Evolutionary conservation across 2,797 vertebrate genomes (phyloP).

Genomic region (Eulemur coronatus): DNA sequence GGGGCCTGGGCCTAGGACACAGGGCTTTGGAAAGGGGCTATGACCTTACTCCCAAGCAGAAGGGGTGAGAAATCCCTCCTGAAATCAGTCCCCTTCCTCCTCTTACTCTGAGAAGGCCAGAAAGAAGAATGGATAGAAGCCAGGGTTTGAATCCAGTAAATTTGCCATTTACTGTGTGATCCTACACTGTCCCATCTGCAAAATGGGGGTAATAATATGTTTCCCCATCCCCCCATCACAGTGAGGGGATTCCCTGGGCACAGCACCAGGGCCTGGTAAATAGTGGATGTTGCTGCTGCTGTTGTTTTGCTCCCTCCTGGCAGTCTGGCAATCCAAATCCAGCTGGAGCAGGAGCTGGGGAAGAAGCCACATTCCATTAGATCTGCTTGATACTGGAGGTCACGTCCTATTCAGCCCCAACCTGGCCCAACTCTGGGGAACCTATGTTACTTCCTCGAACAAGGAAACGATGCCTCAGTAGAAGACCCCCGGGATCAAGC

Average conservation of each 20-base stretch:
- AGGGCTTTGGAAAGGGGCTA: background rate
- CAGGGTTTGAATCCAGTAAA: background rate
- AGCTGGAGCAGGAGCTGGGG: background rate
- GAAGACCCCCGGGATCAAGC: background rate
- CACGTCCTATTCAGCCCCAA: background rate
- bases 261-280: background rate
- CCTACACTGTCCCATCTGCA: background rate
- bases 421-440: background rate
- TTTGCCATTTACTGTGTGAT: background rate
- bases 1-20: conserved; percentile 69
- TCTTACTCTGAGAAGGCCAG: background rate
- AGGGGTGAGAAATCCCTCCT: background rate
- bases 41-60: background rate
- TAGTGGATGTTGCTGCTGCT: background rate
- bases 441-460: background rate
- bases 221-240: background rate
- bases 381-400: background rate
- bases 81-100: background rate
- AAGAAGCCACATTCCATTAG: background rate
- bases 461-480: background rate
- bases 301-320: background rate
- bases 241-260: background rate
- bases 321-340: background rate
- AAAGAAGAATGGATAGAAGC: background rate
- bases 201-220: background rate